Base-by-base conservation (phyloP, 2,888 invertebrate species). In the Cepaea hortensis region DNA sequence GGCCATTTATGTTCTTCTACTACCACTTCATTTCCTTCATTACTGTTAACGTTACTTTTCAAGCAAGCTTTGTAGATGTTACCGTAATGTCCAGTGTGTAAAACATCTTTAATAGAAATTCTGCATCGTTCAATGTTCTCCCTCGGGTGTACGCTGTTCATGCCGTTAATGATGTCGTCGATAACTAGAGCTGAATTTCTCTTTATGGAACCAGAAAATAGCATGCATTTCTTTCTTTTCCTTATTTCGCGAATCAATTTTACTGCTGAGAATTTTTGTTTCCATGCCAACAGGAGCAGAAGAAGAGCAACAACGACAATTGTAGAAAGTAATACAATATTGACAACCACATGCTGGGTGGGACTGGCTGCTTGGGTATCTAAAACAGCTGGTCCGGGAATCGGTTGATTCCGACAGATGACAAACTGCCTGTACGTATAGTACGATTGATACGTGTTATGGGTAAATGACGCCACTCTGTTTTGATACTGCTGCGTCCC, bases 381-480 rank as follows among this genome's bases (percentile, higher is more conserved):
- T 50, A 76, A 48, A 5, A 50, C 20, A 18, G 20, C 20, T 50
- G 76, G 48, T 48, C 76, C 48, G 23, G 72, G 50, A 48, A 76
- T 50, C 18, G 76, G 76, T 18, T 76, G 50, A 4, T 50, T 20
- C 18, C n/a, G 48, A 18, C 76, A 76, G 20, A 76, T 48, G 3
- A 76, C 15, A 76, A 76, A 76, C 18, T 76, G 76, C 20, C 76
- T 76, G 6, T 48, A 76, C 15, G 76, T 76, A 9, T 76, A 76
- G 7, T 50, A 76, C 3, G 76, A 76, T 50, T 15, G 6, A 20
- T 76, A 76, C 4, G 20, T 76, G 76, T 76, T 7, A 1, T 48
- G 20, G 11, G 18, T 48, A 48, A 50, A 20, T 1, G 18, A 48
- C 6, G 15, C 4, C 15, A 7, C 7, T 48, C 48, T 76, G 13